Percentiles rank a stretch among this genome's conserved stretches.
Conservation (phyloP, 2,888 invertebrate species). For the Nomada flava region DNA sequence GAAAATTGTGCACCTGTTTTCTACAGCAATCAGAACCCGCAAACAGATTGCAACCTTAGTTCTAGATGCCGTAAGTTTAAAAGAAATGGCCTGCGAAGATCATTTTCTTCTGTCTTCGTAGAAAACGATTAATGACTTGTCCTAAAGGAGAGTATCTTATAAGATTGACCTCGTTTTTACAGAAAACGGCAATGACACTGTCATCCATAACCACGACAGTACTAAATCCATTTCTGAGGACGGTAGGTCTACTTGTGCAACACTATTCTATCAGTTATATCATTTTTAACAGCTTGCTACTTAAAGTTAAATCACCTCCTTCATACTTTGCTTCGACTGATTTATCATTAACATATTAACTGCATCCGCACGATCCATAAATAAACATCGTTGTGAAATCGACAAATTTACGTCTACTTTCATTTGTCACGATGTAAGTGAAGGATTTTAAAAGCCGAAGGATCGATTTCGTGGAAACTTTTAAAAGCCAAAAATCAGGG, state of each 20-base stretch:
- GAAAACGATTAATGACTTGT: not conserved
- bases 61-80: constrained; percentile 77
- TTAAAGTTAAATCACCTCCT: not conserved
- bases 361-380: not conserved
- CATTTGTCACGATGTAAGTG: not conserved
- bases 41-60: constrained; percentile 61
- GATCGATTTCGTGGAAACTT: not conserved
- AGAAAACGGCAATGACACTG: constrained; percentile 69
- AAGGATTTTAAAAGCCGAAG: not conserved
- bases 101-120: not conserved
- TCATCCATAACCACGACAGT: constrained; percentile 48
- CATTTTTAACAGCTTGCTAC: not conserved
- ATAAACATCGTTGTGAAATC: not conserved
- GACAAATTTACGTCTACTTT: not conserved
- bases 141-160: too few relatives aligned
- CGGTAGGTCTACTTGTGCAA: constrained; percentile 25
- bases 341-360: not conserved
- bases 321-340: not conserved
- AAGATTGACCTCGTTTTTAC: constrained; percentile 23
- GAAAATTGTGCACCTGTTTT: constrained; percentile 74
- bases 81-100: not conserved
- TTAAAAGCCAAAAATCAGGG: not conserved
- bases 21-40: constrained; percentile 58
- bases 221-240: not conserved
- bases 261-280: not conserved